Base-by-base conservation (phyloP, 2,113 vertebrate genomes). In the Daboia siamensis region DNA sequence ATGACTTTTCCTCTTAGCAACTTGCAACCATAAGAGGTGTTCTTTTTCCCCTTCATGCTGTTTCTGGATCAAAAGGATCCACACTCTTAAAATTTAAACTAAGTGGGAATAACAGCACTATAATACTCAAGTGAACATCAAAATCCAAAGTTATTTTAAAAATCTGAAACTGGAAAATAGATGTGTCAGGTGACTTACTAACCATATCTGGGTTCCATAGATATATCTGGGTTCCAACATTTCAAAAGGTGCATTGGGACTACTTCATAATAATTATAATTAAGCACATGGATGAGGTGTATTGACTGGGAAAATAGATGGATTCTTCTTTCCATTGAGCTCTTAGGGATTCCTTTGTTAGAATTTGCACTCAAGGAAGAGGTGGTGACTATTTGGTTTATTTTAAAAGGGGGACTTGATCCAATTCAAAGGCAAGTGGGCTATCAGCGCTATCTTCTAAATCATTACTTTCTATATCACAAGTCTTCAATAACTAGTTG, bases 11-110 rank as follows among this genome's bases (percentile, higher is more conserved):
- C 44, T 44, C 55, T 59, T 0, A 93, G 48, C 15, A 93, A 24
- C 88, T 1, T 64, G 15, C 3, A 90, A 92, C 92, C 29, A 17
- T 20, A 74, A 64, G 52, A 44, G 56, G 39, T 91, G 5, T 89
- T 84, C 94, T 95, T 90, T 93, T 61, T 87, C 9, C 6, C 90
- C 87, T 64, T 93, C 94, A 87, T 74, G 20, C 17, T 0, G 0
- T 88, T 87, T 91, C 29, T 3, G 23, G 56, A 91, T 95, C 48
- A 87, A 93, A 91, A 92, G 91, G 91, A 93, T 96, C 61, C 64
- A 92, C 61, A 87, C 92, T 86, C 15, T 55, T 74, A 91, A 92
- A 88, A 69, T 69, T 94, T 69, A 95, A 54, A 85, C 0, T 91
- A 91, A 56, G 91, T 89, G 69, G 74, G 33, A 80, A 80, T 80